Evolutionary conservation across 2,113 vertebrate species (phyloP).

Genomic region (Cathartes aura): DNA sequence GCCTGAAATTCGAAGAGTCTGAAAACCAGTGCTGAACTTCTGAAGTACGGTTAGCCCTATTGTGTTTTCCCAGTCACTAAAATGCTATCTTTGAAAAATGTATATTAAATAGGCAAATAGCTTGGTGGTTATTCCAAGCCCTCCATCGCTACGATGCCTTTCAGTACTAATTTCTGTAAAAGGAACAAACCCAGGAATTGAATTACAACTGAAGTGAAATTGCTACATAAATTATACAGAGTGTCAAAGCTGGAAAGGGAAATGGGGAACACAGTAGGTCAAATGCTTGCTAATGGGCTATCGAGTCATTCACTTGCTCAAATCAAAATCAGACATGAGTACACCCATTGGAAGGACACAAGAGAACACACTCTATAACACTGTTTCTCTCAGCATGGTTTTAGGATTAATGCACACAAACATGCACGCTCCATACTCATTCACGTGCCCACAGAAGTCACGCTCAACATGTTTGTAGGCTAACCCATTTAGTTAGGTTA

Average conservation of each 20-base stretch:
- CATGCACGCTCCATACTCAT: not conserved
- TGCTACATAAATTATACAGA: conserved; percentile 30
- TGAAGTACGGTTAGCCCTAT: not conserved
- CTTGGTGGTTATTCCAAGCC: not conserved
- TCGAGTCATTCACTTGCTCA: conserved; percentile 19
- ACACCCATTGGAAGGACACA: not conserved
- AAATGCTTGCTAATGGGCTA: conserved; percentile 27
- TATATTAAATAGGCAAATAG: conserved; percentile 38
- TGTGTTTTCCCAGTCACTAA: not conserved
- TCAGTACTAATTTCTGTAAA: conserved; percentile 43
- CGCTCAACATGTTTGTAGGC: not conserved
- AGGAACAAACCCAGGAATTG: conserved; percentile 14
- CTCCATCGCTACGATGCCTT: not conserved
- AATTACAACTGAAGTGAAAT: conserved; percentile 50
- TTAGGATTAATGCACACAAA: not conserved
- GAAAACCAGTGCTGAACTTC: not conserved
- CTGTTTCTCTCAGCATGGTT: not conserved
- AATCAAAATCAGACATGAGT: not conserved
- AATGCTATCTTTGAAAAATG: not conserved
- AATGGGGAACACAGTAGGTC: conserved; percentile 6
- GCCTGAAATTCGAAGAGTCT: not conserved
- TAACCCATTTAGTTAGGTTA: not conserved
- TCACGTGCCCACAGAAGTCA: not conserved
- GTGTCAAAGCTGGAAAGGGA: conserved; percentile 39
- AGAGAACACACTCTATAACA: not conserved